Percentiles rank a stretch among this genome's conserved stretches.
These are phyloP conservation scores for Byasa hedistus DNA, from an alignment of 2,888 invertebrate genomes.

Conservation along the genomic window DNA sequence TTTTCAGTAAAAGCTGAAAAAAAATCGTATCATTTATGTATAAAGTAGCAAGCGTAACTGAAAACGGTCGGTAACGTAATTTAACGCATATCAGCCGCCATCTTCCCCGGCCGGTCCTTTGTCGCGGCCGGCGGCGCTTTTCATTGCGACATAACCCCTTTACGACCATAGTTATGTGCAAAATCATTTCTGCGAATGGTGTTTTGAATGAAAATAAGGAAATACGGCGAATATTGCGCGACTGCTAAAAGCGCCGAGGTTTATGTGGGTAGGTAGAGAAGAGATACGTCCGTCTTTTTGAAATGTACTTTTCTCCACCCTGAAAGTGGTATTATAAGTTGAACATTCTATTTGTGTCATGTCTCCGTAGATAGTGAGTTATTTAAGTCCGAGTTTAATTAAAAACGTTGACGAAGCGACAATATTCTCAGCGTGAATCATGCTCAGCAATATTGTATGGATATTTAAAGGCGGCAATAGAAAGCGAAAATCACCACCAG, in stretches of 20 bases:
- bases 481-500: constrained; percentile 22
- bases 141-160: constrained; percentile 29
- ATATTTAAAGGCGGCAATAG: constrained; percentile 6
- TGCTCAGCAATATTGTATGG: constrained; percentile 5
- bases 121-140: constrained; percentile 17
- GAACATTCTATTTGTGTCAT: too few relatives aligned
- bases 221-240: constrained; percentile 11
- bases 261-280: too few relatives aligned
- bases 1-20: too few relatives aligned
- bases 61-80: constrained; percentile 6
- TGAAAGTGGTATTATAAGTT: too few relatives aligned
- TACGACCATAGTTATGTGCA: constrained; percentile 31
- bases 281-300: too few relatives aligned
- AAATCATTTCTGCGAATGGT: constrained; percentile 25
- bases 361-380: too few relatives aligned
- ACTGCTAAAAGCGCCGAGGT: not conserved
- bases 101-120: constrained; percentile 8
- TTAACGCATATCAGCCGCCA: constrained; percentile 17
- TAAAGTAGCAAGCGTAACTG: too few relatives aligned
- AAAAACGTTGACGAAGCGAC: too few relatives aligned
- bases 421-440: not conserved
- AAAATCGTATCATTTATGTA: too few relatives aligned
- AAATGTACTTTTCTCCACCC: too few relatives aligned
- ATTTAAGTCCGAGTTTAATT: too few relatives aligned
- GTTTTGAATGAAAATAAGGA: constrained; percentile 29